Evolutionary conservation across 2,113 vertebrate genomes (phyloP), one percentile per base, ranked within the genome.

Genomic region (Talpa occidentalis): DNA sequence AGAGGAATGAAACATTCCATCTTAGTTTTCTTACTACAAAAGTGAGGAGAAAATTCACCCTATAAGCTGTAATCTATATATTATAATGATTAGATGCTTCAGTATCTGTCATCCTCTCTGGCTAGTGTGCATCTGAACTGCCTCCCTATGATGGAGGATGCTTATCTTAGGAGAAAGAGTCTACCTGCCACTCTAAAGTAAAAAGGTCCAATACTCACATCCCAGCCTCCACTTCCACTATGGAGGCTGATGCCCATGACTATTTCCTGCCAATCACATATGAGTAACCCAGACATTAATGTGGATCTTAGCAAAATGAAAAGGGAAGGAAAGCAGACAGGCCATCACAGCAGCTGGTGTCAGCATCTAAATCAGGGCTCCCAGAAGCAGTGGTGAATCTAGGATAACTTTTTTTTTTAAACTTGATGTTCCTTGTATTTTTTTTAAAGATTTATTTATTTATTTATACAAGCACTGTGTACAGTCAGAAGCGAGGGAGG

Each of bases 11-110:
- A 89, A 81, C 79, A 35, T 35, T 42, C 40, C 35, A 35, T 19
- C 60, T 88, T 44, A 44, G 42, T 74, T 76, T 92, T 56, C 88
- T 90, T 92, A 66, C 6, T 49, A 60, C 54, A 72, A 81, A 83
- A 72, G 59, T 49, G 66, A 90, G 32, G 72, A 90, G 32, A 91
- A 87, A 80, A 42, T 4, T 2, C 14, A 21, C 11, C 40, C 62
- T 35, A 9, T 2, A 78, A 77, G 91, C 32, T 72, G 62, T 5
- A 69, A 54, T 19, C 15, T 17, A 56, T 56, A 60, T 42, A 60
- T 30, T 56, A 56, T 22, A 56, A 10, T 22, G 4, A 19, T 5
- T 52, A 14, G 10, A 84, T 49, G 32, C 15, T 78, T 2, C 62
- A 44, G 40, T 84, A 4, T 54, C 69, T 78, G 16, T 40, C 70